Evolutionary conservation across 53 echinoderm and acorn worm genomes (phyloP), one percentile per base, ranked within the genome.

Genomic region (Glandiceps talaboti): DNA sequence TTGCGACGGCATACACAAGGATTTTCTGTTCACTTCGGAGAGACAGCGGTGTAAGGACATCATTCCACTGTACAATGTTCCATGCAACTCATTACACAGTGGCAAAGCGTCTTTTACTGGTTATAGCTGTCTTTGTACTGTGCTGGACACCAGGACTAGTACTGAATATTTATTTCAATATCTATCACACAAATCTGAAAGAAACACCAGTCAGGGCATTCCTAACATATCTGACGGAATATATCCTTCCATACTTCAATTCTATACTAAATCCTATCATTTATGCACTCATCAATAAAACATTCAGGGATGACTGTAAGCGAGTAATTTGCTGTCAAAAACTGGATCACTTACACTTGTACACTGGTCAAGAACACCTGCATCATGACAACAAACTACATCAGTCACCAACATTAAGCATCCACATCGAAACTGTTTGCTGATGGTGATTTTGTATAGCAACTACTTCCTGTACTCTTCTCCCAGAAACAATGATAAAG

Each of bases 81-180:
- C 87, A 94, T 81, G 85, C 89, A 26, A 99, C 99, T 0, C 85
- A 92, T 0, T 89, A 81, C 28, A 87, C 90, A 1, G 99, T 99
- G 14, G 99, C 99, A n/a, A 99, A 99, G 27, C 86, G 99, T 10
- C 89, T 99, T 25, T 82, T 99, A 14, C 88, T 99, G 1, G 99
- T 99, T 27, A 99, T 99, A 6, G 86, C 74, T 25, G 93, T 91
- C 32, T 99, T 91, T 73, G 82, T 86, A 1, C 28, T 89, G 30
- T 99, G 99, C 29, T 99, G 99, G 99, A 64, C 92, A 73, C 99
- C 99, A 1, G 32, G 99, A 79, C 85, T 89, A 31, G 88, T 99
- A 1, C 84, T 91, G 1, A 89, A 99, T 77, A 82, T 99, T 27
- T 93, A 93, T 77, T 80, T 78, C 74, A 87, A 89, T 28, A 80